Base-by-base conservation (phyloP, 2,797 vertebrate species). In the Odontamblyopus lacepedii region DNA sequence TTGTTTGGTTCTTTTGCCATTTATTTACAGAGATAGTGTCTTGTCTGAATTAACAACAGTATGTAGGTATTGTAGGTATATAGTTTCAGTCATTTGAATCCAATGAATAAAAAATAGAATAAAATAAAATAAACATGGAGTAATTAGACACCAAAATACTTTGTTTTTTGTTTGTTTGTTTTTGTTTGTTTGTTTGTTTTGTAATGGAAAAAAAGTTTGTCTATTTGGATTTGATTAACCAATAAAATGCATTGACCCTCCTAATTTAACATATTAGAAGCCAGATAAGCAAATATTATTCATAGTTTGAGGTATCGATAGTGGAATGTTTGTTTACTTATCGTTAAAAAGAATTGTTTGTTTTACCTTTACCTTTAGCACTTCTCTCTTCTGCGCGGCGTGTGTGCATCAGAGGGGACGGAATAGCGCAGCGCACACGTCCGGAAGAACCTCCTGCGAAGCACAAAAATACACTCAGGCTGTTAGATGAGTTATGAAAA, bases 401-500 rank as follows among this genome's bases (percentile, higher is more conserved):
- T 35, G 60, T 32, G 15, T 38, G 62, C 2, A 26, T 7, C 9
- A 16, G 6, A 12, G 44, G 64, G 64, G 87, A 90, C 80, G 23
- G 32, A 73, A 74, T 86, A 80, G 64, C 50, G 71, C 74, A 67
- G 81, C 75, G 82, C 88, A 89, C 91, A 77, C 78, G 84, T 84
- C 90, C 91, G 82, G 91, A 60, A 85, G 86, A 81, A 83, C 79
- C 77, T 75, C 30, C 78, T 80, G 83, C 69, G 81, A 35, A 84
- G 82, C 84, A 85, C 82, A 79, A 79, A 88, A 85, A 87, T 80
- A 91, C 84, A 83, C 83, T 83, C 41, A 85, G 72, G 55, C 69
- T 82, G 90, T 83, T 77, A 83, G 76, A 86, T 79, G 76, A 92
- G 83, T 84, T 83, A 70, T 60, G 67, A 74, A 76, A 85, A 93